Evolutionary conservation across 2,113 vertebrate genomes (phyloP).

Genomic region (Sander vitreus): DNA sequence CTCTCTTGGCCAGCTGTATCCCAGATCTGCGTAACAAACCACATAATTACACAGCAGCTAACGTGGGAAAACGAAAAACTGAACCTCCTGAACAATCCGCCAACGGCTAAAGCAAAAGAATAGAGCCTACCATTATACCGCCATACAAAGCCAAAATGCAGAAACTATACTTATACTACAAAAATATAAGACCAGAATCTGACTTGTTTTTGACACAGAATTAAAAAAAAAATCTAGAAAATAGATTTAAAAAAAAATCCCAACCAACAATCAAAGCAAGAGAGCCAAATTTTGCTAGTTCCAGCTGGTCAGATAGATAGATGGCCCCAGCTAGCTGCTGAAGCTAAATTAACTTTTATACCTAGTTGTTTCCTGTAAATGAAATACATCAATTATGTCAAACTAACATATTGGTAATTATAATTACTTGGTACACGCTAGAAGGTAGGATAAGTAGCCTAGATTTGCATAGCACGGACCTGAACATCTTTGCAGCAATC

Average conservation of each 20-base stretch:
- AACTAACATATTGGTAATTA: not conserved
- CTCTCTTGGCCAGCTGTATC: conserved; percentile 98
- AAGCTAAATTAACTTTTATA: not conserved
- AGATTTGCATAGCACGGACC: not conserved
- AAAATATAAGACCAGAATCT: not conserved
- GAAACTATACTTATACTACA: not conserved
- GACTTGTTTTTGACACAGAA: not conserved
- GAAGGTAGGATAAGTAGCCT: not conserved
- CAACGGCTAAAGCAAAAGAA: not conserved
- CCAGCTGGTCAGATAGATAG: not conserved
- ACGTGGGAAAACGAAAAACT: conserved; percentile 22
- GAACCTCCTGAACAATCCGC: conserved; percentile 17
- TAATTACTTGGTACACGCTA: too few relatives aligned
- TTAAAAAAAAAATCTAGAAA: not conserved
- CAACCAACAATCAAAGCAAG: not conserved
- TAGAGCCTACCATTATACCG: not conserved
- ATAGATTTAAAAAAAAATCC: not conserved
- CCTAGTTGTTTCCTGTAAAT: not conserved
- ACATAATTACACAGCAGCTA: conserved; percentile 52
- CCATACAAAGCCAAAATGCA: not conserved
- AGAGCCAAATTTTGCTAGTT: not conserved
- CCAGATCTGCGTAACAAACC: conserved; percentile 90
- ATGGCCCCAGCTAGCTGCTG: not conserved
- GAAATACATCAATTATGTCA: not conserved
- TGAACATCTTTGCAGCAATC: not conserved